Conservation (phyloP, 2,797 vertebrate genomes). For the Orientallactaga sibirica region DNA sequence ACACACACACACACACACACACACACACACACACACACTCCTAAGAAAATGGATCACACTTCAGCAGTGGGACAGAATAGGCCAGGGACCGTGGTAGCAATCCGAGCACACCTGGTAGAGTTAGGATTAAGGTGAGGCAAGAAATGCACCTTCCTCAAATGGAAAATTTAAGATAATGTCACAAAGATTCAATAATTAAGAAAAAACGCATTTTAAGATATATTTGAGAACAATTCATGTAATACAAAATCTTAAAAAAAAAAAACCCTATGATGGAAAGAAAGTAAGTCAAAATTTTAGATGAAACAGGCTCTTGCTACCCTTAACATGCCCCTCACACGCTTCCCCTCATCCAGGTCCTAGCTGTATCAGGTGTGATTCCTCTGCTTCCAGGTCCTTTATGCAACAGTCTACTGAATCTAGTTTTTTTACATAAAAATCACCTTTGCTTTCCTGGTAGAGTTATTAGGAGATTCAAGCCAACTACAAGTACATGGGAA, state of each 20-base stretch:
- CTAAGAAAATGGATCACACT: background rate
- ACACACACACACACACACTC: too few species aligned
- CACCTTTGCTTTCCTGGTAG: background rate
- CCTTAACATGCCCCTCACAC: background rate
- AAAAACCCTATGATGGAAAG: background rate
- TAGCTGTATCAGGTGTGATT: background rate
- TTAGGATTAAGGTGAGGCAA: background rate
- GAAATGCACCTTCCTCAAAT: background rate
- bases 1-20: too few species aligned
- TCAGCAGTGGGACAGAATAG: background rate
- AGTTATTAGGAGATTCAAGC: background rate
- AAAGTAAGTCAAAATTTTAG: background rate
- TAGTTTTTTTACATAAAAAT: background rate
- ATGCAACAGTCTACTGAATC: background rate
- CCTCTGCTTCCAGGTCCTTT: background rate
- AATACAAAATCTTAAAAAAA: background rate
- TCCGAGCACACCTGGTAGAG: background rate
- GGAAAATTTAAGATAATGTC: background rate
- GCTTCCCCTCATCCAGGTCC: too few species aligned
- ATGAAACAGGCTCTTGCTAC: background rate
- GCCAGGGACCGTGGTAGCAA: background rate
- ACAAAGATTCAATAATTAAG: background rate
- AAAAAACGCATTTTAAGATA: background rate
- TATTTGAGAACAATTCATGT: background rate
- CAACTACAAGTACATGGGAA: background rate